Evolutionary conservation across 2,113 vertebrate genomes (phyloP).

Genomic region (Lucifuga dentata): DNA sequence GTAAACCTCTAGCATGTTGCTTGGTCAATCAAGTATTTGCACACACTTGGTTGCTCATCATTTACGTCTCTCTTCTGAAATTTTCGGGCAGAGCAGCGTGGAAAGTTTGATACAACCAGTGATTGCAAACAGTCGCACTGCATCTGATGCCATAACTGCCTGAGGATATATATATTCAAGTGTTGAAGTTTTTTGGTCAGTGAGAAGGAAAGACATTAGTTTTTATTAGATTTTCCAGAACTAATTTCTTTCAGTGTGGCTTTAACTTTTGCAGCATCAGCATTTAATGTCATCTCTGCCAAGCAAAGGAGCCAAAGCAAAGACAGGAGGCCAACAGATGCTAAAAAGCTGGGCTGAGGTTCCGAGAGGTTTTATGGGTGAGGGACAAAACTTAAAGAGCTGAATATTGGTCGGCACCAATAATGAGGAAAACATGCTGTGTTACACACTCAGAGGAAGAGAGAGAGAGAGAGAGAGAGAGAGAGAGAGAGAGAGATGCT

Average conservation of each 20-base stretch:
- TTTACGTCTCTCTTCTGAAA: slow-evolving; percentile 8
- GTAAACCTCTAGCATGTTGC: neutral
- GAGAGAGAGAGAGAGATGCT: slow-evolving; percentile 15
- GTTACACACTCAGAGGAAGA: neutral
- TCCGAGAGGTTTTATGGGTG: neutral
- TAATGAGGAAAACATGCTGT: slow-evolving; percentile 10
- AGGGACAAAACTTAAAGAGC: slow-evolving; percentile 5
- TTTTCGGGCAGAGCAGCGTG: slow-evolving; percentile 26
- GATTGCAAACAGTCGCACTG: slow-evolving; percentile 38
- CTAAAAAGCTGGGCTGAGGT: slow-evolving; percentile 1
- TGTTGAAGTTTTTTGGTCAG: slow-evolving; percentile 24
- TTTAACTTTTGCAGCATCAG: slow-evolving; percentile 23
- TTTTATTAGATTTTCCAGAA: slow-evolving; percentile 47
- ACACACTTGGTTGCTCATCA: slow-evolving; percentile 2
- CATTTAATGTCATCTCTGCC: slow-evolving; percentile 20
- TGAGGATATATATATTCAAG: slow-evolving; percentile 21
- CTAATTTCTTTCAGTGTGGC: neutral
- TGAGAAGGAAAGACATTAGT: slow-evolving; percentile 5
- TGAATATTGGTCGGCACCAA: neutral
- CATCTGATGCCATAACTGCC: slow-evolving; percentile 34
- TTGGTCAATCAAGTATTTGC: slow-evolving; percentile 17
- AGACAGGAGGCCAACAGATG: slow-evolving; percentile 14
- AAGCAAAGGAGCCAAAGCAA: slow-evolving; percentile 11
- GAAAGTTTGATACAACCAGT: slow-evolving; percentile 22
- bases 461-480: neutral